Conservation (phyloP, 2,113 vertebrate species). For the Otis tarda region DNA sequence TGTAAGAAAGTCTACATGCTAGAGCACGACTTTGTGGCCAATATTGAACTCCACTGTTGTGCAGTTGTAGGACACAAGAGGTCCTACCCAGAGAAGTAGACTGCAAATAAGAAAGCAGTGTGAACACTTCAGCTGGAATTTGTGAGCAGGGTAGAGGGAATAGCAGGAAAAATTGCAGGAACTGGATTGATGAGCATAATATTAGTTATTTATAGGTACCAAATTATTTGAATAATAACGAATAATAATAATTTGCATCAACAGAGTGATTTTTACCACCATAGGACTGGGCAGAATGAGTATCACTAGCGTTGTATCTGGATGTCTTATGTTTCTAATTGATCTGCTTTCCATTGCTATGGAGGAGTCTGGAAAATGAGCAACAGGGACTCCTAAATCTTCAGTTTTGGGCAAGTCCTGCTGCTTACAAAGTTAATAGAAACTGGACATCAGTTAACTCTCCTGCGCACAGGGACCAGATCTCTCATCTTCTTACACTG, state of each 20-base stretch:
- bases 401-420: neutral
- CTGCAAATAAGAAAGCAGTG: neutral
- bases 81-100: neutral
- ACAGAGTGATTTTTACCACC: neutral
- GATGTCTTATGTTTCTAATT: neutral
- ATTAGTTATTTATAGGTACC: neutral
- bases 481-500: neutral
- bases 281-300: neutral
- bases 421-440: neutral
- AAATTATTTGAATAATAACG: neutral
- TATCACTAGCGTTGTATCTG: neutral
- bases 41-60: neutral
- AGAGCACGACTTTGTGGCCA: neutral
- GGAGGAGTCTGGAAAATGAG: neutral
- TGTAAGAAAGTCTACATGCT: neutral
- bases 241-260: neutral
- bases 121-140: neutral
- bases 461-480: neutral
- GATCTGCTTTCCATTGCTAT: neutral
- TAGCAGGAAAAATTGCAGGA: neutral
- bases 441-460: neutral
- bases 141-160: neutral
- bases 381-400: neutral
- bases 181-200: neutral
- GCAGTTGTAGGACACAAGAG: neutral